Evolutionary conservation across 2,888 invertebrate genomes (phyloP), one percentile per base, ranked within the genome.

Genomic region (Drosophila sordidapex): DNA sequence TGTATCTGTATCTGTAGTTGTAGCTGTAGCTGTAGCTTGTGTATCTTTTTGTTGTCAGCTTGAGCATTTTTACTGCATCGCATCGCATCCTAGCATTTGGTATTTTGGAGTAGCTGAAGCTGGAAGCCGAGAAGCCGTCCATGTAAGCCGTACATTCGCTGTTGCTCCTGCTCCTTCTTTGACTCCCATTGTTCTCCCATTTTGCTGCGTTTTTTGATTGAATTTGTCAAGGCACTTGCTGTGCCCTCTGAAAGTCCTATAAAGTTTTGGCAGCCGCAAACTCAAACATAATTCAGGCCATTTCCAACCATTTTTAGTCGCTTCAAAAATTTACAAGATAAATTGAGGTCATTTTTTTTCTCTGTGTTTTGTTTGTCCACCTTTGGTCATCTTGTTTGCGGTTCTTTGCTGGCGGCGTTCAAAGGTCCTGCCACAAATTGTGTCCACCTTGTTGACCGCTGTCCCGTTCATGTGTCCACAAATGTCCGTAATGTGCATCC

Each of bases 331-430:
- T 71, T 82, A 80, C 73, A 91, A 92, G 92, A 93, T 93, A 92
- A 93, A 93, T 93, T 92, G 92, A 90, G 92, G 93, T 92, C 91
- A 92, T 91, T 92, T 92, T 90, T 90, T 90, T 91, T 82, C 29
- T 8, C 40, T 10, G 18, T 70, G 15, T 27, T 46, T 46, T 65
- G 25, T 59, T 74, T 76, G 74, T 72, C 71, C 86, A 85, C 81
- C 78, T 83, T 76, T 74, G 89, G 80, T 65, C 79, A 70, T 70
- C 74, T 70, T 68, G 78, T 77, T 79, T 74, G 75, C 8, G 46
- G 46, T 70, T 75, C 46, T 65, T 60, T 53, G 68, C 64, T 38
- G 46, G 40, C 64, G 59, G 60, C 40, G 65, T 59, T 56, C 64
- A 70, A 68, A 72, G 80, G 90, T 83, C 88, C 83, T 79, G 70